Evolutionary conservation across 1,140 invertebrate species (phyloP).

Genomic region (Liolophura sinensis): DNA sequence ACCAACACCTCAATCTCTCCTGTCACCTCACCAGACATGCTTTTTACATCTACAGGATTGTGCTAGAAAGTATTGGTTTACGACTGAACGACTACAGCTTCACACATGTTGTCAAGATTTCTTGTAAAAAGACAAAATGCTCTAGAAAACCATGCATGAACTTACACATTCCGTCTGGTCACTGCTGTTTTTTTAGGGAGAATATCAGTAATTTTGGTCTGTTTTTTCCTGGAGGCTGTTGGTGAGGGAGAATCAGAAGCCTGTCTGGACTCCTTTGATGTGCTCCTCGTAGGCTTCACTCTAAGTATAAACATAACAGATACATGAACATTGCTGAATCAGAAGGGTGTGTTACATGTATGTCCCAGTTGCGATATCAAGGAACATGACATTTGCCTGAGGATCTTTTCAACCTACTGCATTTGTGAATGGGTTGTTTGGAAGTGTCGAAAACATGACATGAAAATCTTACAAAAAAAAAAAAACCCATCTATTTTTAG

Average conservation of each 20-base stretch:
- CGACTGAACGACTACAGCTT: too few species aligned
- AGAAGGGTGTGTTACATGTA: background rate
- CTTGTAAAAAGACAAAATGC: background rate
- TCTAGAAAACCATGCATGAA: background rate
- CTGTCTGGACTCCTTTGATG: background rate
- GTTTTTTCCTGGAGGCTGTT: background rate
- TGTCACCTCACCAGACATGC: background rate
- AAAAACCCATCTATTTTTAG: too few species aligned
- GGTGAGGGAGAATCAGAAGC: background rate
- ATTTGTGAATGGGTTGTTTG: too few species aligned
- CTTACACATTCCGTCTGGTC: conserved; percentile 3
- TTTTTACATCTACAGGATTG: too few species aligned
- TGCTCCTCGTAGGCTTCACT: too few species aligned
- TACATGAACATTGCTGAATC: background rate
- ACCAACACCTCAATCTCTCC: background rate
- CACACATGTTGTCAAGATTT: background rate
- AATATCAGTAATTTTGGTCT: background rate
- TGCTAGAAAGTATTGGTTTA: too few species aligned
- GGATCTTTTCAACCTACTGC: too few species aligned
- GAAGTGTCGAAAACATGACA: too few species aligned
- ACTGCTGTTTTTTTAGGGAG: background rate
- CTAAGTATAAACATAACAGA: background rate
- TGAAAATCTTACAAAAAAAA: too few species aligned
- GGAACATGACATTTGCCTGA: too few species aligned
- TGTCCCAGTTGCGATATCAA: background rate